Evolutionary conservation across 2,113 vertebrate genomes (phyloP).

Genomic region (Solea senegalensis): DNA sequence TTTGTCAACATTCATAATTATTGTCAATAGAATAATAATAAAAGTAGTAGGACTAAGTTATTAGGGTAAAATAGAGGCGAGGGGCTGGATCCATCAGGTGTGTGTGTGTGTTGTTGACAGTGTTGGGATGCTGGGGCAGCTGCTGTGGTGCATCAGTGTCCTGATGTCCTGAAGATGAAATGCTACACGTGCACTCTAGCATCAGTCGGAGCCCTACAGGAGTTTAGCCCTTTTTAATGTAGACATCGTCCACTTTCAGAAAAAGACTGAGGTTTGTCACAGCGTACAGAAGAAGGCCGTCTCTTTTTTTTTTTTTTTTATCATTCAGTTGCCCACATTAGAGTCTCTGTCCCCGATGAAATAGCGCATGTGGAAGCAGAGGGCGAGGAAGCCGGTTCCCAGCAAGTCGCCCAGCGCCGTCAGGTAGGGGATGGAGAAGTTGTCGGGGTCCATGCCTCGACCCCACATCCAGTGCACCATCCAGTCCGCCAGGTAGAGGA

Average conservation of each 20-base stretch:
- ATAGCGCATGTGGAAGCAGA: constrained; percentile 97
- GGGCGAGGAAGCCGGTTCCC: constrained; percentile 94
- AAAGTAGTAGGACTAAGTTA: constrained; percentile 53
- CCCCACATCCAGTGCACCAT: constrained; percentile 99
- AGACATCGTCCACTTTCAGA: constrained; percentile 25
- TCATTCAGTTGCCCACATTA: constrained; percentile 87
- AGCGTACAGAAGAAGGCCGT: constrained; percentile 9
- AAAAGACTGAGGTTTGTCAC: constrained; percentile 2
- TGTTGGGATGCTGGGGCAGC: neutral
- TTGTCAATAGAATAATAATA: constrained; percentile 54
- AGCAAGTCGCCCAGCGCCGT: constrained; percentile 96
- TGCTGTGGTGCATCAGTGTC: constrained; percentile 22
- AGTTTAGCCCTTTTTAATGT: constrained; percentile 58
- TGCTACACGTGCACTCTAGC: constrained; percentile 1
- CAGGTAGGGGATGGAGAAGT: constrained; percentile 99
- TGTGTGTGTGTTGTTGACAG: neutral
- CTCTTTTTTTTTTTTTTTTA: neutral
- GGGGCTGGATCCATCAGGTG: constrained; percentile 20
- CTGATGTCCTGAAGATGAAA: constrained; percentile 36
- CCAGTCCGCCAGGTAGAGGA: constrained; percentile 98
- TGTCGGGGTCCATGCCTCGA: constrained; percentile 95
- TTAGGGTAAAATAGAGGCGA: constrained; percentile 54
- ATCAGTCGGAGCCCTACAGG: constrained; percentile 40
- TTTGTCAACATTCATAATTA: constrained; percentile 62
- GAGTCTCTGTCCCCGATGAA: constrained; percentile 95